These are phyloP conservation scores for Tiliacea aurago DNA, from an alignment of 2,888 invertebrate species.

Conservation along the genomic window DNA sequence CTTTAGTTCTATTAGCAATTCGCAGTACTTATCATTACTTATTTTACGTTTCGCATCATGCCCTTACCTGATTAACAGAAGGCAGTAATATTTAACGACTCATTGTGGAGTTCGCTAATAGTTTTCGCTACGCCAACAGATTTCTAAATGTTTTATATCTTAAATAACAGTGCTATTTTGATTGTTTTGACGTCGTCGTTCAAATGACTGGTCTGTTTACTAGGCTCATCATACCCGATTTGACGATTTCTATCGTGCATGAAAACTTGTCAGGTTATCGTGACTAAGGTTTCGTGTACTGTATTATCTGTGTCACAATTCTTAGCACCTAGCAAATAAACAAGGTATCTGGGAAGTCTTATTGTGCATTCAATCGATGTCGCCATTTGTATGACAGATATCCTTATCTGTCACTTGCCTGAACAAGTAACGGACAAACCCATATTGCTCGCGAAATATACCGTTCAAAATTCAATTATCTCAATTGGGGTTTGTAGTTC, in stretches of 20 bases:
- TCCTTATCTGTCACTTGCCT: slow-evolving; percentile 84
- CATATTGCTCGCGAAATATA: slow-evolving; percentile 81
- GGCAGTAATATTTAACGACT: slow-evolving; percentile 87
- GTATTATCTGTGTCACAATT: slow-evolving; percentile 56
- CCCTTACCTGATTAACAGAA: slow-evolving; percentile 82
- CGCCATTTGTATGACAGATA: slow-evolving; percentile 80
- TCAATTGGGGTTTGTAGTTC: slow-evolving; percentile 83
- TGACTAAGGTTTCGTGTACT: slow-evolving; percentile 32
- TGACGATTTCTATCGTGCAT: slow-evolving; percentile 45
- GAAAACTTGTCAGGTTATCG: slow-evolving; percentile 38
- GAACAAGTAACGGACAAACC: slow-evolving; percentile 83
- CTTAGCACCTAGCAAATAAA: slow-evolving; percentile 51
- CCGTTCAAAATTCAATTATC: slow-evolving; percentile 83
- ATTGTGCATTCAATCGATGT: slow-evolving; percentile 82
- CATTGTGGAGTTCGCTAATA: slow-evolving; percentile 85
- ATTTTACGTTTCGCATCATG: slow-evolving; percentile 80
- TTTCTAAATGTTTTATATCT: slow-evolving; percentile 75
- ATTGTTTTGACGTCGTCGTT: slow-evolving; percentile 49
- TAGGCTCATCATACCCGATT: slow-evolving; percentile 15
- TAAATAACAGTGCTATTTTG: slow-evolving; percentile 53
- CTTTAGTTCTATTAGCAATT: slow-evolving; percentile 70
- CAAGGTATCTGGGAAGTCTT: slow-evolving; percentile 66
- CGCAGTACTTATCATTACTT: slow-evolving; percentile 72
- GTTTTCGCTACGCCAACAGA: slow-evolving; percentile 74
- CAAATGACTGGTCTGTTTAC: slow-evolving; percentile 41